Evolutionary conservation across 1,140 invertebrate genomes (phyloP).

Genomic region (Pogonomyrmex californicus): DNA sequence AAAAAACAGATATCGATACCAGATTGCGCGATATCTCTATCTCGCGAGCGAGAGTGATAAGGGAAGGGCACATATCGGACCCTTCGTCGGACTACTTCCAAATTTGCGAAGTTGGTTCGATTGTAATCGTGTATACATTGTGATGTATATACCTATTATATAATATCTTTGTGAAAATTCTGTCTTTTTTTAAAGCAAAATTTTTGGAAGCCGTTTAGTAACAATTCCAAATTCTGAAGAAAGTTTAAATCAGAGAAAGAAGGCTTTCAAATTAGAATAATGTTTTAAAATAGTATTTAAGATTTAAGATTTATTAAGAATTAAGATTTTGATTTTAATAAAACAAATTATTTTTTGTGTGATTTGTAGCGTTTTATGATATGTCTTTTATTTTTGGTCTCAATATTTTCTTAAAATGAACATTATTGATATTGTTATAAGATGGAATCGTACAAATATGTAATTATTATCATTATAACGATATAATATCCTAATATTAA

Average conservation of each 20-base stretch:
- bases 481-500: not conserved
- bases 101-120: not conserved
- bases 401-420: not conserved
- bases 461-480: not conserved
- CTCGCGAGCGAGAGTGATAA: not conserved
- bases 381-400: constrained; percentile 7
- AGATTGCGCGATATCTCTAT: not conserved
- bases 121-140: no score
- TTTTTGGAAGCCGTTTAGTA: not conserved
- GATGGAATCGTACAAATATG: not conserved
- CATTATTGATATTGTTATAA: not conserved
- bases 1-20: not conserved
- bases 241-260: constrained; percentile 17
- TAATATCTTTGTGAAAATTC: not conserved
- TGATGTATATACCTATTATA: not conserved
- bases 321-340: not conserved
- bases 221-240: not conserved
- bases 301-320: not conserved
- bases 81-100: not conserved
- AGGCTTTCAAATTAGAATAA: not conserved
- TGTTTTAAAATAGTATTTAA: not conserved
- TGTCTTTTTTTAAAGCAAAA: not conserved
- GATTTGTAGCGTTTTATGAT: not conserved
- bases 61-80: not conserved
- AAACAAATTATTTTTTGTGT: not conserved